Percentiles rank a stretch among this genome's conserved stretches.
phyloP scores from a whole-genome alignment of 2,113 vertebrate genomes.

The Ondatra zibethicus region DNA sequence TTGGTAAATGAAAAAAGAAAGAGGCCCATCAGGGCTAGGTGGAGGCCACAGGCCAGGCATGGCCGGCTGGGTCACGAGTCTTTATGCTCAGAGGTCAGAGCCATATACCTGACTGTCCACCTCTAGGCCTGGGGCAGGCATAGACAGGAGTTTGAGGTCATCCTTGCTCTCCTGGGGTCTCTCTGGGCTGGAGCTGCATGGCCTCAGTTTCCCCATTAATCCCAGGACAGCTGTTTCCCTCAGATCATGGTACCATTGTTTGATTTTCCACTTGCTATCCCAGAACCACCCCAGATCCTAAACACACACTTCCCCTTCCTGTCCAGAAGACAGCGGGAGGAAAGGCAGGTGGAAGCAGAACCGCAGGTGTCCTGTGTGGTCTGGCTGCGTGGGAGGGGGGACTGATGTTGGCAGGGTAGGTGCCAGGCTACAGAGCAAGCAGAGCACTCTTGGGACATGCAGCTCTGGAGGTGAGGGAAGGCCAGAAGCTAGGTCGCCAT shows the following conservation, averaged over 20 bases:
- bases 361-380: background rate
- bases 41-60: background rate
- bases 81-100: background rate
- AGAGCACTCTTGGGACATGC: background rate
- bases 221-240: background rate
- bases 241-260: constrained; percentile 31
- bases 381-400: background rate
- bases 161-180: background rate
- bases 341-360: background rate
- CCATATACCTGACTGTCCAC: background rate
- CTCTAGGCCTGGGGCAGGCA: background rate
- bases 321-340: background rate
- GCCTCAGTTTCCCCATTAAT: background rate
- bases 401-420: background rate
- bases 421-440: background rate
- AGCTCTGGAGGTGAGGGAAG: background rate
- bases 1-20: background rate
- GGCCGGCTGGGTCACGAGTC: background rate
- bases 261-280: constrained; percentile 61
- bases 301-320: constrained; percentile 69
- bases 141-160: background rate
- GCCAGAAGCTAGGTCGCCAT: background rate
- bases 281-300: background rate
- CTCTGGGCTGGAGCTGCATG: background rate
- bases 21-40: background rate